Evolutionary conservation across 2,113 vertebrate genomes (phyloP).

Genomic region (Larimichthys polyactis): DNA sequence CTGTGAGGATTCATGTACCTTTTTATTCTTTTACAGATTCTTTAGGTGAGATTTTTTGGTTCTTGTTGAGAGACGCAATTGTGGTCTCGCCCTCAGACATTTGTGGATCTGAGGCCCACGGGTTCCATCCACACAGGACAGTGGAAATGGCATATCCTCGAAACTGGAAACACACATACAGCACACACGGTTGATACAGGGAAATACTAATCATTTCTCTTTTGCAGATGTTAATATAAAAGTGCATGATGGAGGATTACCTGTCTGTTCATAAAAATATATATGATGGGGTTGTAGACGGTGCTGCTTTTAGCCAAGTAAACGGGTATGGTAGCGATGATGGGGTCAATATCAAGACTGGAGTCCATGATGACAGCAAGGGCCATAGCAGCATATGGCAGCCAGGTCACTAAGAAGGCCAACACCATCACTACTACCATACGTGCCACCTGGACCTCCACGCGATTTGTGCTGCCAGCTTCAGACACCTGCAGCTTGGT

Average conservation of each 20-base stretch:
- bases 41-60: constrained; percentile 56
- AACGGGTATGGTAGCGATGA: constrained; percentile 74
- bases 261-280: constrained; percentile 84
- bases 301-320: constrained; percentile 81
- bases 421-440: constrained; percentile 79
- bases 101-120: constrained; percentile 52
- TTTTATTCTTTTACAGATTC: constrained; percentile 54
- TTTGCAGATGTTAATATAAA: neutral
- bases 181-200: neutral
- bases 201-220: neutral
- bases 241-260: constrained; percentile 47
- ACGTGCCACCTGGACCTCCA: constrained; percentile 69
- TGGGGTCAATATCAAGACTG: constrained; percentile 73
- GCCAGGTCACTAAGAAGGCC: constrained; percentile 81
- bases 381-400: constrained; percentile 79
- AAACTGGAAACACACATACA: constrained; percentile 65
- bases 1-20: neutral
- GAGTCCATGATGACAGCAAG: constrained; percentile 72
- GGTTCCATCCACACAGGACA: constrained; percentile 73
- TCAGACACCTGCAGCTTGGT: constrained; percentile 75
- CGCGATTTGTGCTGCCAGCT: constrained; percentile 69
- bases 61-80: constrained; percentile 50
- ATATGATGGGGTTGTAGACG: constrained; percentile 80
- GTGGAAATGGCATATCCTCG: constrained; percentile 59
- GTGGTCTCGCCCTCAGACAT: constrained; percentile 58